phyloP scores from a whole-genome alignment of 2,888 invertebrate species.

The Synergus itoensis region DNA sequence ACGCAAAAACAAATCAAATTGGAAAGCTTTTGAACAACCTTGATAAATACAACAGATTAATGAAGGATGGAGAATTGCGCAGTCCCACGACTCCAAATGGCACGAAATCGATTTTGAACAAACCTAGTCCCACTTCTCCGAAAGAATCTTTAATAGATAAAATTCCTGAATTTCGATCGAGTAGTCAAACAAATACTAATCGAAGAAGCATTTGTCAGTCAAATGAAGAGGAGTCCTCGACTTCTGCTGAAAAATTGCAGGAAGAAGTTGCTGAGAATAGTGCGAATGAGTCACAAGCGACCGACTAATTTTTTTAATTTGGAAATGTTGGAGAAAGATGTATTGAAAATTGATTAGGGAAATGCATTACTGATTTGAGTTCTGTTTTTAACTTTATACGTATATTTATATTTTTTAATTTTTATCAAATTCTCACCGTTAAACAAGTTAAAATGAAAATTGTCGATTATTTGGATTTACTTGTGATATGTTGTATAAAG shows the following conservation, averaged over 20 bases:
- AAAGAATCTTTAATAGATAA: constrained; percentile 55
- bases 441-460: not conserved
- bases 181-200: constrained; percentile 35
- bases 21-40: constrained; percentile 95
- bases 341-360: not conserved
- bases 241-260: constrained; percentile 43
- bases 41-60: constrained; percentile 90
- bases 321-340: not conserved
- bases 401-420: not conserved
- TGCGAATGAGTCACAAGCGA: not conserved
- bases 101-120: constrained; percentile 65
- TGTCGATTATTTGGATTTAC: constrained; percentile 7
- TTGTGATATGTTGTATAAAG: constrained; percentile 41
- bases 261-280: constrained; percentile 43
- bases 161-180: constrained; percentile 1
- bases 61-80: constrained; percentile 80
- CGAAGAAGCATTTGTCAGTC: constrained; percentile 44
- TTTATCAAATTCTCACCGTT: not conserved
- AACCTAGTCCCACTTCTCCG: constrained; percentile 68
- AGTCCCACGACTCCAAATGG: constrained; percentile 77
- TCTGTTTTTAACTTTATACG: not conserved
- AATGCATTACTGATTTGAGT: not conserved
- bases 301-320: not conserved
- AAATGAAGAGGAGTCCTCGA: constrained; percentile 41
- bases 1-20: constrained; percentile 96